phyloP scores from a whole-genome alignment of 1,140 invertebrate genomes.

The Papilio glaucus region DNA sequence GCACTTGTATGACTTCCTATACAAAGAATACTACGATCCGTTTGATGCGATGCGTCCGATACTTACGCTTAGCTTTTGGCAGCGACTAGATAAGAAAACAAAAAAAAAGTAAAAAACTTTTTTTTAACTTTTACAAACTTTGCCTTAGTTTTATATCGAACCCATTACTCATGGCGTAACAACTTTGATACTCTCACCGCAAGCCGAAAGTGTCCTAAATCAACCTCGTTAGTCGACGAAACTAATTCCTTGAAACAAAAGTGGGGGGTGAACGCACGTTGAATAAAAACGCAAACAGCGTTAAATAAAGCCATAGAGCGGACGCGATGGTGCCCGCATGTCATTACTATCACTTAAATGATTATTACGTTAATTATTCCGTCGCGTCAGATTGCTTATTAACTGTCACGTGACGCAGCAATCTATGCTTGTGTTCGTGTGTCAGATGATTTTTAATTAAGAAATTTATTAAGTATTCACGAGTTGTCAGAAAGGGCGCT shows the following conservation, averaged over 20 bases:
- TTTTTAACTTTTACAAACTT: neutral
- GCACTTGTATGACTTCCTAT: no score
- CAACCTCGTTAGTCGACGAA: constrained; percentile 1
- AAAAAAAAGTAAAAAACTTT: no score
- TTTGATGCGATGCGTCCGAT: no score
- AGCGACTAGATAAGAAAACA: no score
- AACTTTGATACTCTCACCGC: neutral
- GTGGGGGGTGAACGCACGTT: constrained; percentile 48
- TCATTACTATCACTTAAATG: constrained; percentile 61
- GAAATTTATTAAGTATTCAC: constrained; percentile 43
- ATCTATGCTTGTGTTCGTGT: constrained; percentile 41
- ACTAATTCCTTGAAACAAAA: constrained; percentile 9
- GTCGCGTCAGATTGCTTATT: constrained; percentile 51
- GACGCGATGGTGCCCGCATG: constrained; percentile 47
- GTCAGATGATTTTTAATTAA: constrained; percentile 52
- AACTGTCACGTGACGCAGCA: constrained; percentile 46
- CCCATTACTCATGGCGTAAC: neutral
- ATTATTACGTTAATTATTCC: constrained; percentile 57
- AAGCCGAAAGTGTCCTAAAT: neutral
- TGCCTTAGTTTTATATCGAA: neutral
- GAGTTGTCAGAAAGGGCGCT: constrained; percentile 34
- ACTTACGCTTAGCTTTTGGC: no score
- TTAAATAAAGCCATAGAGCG: constrained; percentile 38
- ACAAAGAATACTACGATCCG: no score
- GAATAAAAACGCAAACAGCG: constrained; percentile 54